A percentile compares a stretch with the other conserved stretches of the same genome.
These are phyloP conservation scores for Drepana falcataria DNA, from an alignment of 2,888 invertebrate genomes.

Conservation along the genomic window DNA sequence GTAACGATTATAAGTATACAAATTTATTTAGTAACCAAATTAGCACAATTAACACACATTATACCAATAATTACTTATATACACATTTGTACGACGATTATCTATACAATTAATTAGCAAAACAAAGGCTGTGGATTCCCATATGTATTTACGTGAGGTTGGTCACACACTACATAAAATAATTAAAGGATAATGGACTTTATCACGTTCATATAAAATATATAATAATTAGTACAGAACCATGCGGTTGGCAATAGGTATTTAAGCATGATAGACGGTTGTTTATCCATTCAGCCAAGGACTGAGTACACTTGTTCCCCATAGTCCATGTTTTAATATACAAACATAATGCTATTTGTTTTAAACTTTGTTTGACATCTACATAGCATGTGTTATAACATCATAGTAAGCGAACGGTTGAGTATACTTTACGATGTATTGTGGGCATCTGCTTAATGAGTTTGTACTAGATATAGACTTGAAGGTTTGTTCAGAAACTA, in stretches of 20 bases:
- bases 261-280: not conserved
- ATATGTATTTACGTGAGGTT: slow-evolving; percentile 9
- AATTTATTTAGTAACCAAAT: too few species aligned
- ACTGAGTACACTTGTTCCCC: not conserved
- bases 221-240: not conserved
- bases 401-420: not conserved
- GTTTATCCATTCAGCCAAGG: not conserved
- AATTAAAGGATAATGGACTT: slow-evolving; percentile 4
- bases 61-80: too few species aligned
- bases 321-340: not conserved
- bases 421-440: not conserved
- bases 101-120: slow-evolving; percentile 9
- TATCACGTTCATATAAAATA: not conserved
- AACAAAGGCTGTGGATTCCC: slow-evolving; percentile 15
- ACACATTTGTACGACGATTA: too few species aligned
- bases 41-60: too few species aligned
- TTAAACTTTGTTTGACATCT: not conserved
- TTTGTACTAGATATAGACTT: too few species aligned
- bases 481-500: too few species aligned
- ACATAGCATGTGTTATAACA: not conserved
- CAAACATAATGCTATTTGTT: not conserved
- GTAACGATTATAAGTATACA: too few species aligned
- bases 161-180: not conserved
- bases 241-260: not conserved
- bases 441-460: too few species aligned